Base-by-base conservation (phyloP, 2,888 invertebrate species). In the Euproctis similis region DNA sequence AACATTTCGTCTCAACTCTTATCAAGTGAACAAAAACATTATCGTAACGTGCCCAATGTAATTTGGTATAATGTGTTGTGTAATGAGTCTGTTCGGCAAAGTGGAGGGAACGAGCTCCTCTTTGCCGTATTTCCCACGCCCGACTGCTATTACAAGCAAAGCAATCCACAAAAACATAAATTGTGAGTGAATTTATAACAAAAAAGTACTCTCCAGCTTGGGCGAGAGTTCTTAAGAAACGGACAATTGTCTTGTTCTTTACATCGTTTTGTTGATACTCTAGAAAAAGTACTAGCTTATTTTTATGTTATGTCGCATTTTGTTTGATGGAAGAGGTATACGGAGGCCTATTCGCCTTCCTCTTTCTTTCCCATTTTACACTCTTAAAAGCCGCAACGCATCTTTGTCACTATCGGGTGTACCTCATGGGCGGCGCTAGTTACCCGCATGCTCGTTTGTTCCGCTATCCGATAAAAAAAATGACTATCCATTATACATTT, bases 61-160 rank as follows among this genome's bases (percentile, higher is more conserved):
- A 75, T 76, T 76, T 75, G 65, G 63, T 74, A 74, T 75, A 76
- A 74, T 73, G 70, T 69, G 71, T 69, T 70, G 68, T 65, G 66
- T 73, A 74, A 75, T 71, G 69, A 71, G 57, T 60, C 57, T 61
- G 62, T 59, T 64, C 63, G 46, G 56, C 51, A 63, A 63, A 67
- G 63, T 63, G 65, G 59, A 59, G 62, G 54, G 50, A 55, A 53
- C 57, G 62, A 61, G 60, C n/a, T n/a, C 63, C 47, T 50, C 51
- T 50, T 51, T 51, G 17, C 40, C 40, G 51, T 37, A 45, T 50
- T 50, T 52, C 52, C 50, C 51, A 46, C 46, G 42, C 43, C 51
- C n/a, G 29, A 48, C 31, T 52, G 50, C 48, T 45, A 42, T 51
- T 47, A 59, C 61, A 55, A 59, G 59, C 66, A 71, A 64, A 72